These are phyloP conservation scores for Nymphalis urticae DNA, from an alignment of 2,888 invertebrate species.

Conservation along the genomic window DNA sequence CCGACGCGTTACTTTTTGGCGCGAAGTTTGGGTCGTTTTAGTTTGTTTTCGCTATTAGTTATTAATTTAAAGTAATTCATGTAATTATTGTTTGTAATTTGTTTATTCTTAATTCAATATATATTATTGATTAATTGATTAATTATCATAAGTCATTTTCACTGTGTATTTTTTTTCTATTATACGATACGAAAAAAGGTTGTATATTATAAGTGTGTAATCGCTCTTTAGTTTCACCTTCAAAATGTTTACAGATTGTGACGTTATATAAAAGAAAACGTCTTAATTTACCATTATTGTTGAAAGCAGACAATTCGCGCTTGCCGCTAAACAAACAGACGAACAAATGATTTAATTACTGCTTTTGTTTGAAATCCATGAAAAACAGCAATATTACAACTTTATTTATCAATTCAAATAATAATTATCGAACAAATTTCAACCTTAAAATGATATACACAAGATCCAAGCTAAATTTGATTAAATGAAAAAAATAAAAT, in stretches of 20 bases:
- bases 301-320: conserved; percentile 48
- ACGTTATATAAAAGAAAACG: conserved; percentile 47
- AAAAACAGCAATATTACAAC: conserved; percentile 30
- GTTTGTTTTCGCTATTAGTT: too few species aligned
- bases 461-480: conserved; percentile 13
- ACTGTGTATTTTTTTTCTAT: too few species aligned
- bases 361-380: conserved; percentile 53
- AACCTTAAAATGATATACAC: conserved; percentile 26
- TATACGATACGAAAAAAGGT: too few species aligned
- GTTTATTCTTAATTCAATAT: too few species aligned
- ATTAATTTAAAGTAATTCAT: too few species aligned
- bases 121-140: too few species aligned
- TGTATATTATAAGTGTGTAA: background rate
- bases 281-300: conserved; percentile 61
- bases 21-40: too few species aligned
- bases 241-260: conserved; percentile 49
- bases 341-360: conserved; percentile 57
- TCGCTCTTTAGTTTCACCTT: conserved; percentile 34
- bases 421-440: conserved; percentile 25
- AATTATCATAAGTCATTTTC: too few species aligned
- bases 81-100: too few species aligned
- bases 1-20: too few species aligned
- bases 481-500: background rate
- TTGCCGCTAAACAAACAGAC: conserved; percentile 47
- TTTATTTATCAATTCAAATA: background rate